These are phyloP conservation scores for Heliangelus exortis DNA, from an alignment of 2,797 vertebrate species.

Conservation along the genomic window DNA sequence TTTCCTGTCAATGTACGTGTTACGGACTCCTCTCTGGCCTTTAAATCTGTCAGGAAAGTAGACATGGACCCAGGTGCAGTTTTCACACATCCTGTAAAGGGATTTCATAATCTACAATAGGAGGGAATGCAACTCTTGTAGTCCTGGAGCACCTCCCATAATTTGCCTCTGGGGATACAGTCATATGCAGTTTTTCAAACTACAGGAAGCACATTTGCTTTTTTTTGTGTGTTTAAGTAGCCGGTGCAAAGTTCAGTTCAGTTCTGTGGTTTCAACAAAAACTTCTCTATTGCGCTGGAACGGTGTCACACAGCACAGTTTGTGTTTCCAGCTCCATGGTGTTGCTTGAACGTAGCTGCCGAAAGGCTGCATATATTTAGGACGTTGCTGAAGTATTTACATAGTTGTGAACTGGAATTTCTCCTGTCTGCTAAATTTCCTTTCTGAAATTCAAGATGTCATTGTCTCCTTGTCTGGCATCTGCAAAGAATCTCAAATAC, in stretches of 20 bases:
- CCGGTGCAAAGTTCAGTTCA: constrained; percentile 44
- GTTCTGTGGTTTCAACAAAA: constrained; percentile 41
- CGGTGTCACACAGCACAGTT: not conserved
- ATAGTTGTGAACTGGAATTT: constrained; percentile 27
- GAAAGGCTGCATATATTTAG: not conserved
- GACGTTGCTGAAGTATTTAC: not conserved
- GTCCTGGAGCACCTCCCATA: constrained; percentile 48
- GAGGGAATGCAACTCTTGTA: constrained; percentile 24
- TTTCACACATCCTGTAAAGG: constrained; percentile 71
- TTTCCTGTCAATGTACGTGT: constrained; percentile 45
- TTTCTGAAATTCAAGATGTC: not conserved
- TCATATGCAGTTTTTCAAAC: constrained; percentile 31
- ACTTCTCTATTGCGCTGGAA: constrained; percentile 18
- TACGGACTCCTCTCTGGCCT: constrained; percentile 64
- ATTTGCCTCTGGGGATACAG: constrained; percentile 47
- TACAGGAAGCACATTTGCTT: constrained; percentile 65
- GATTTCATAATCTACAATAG: constrained; percentile 56
- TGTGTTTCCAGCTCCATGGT: constrained; percentile 12
- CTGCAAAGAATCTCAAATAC: not conserved
- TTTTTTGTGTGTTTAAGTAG: constrained; percentile 45
- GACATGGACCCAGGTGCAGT: constrained; percentile 58
- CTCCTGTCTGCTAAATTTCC: constrained; percentile 54
- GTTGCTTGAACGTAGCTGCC: not conserved
- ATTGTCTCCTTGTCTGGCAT: not conserved
- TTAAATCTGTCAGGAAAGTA: constrained; percentile 67